phyloP scores from a whole-genome alignment of 1,140 invertebrate genomes.

The Aradophagus sp. region DNA sequence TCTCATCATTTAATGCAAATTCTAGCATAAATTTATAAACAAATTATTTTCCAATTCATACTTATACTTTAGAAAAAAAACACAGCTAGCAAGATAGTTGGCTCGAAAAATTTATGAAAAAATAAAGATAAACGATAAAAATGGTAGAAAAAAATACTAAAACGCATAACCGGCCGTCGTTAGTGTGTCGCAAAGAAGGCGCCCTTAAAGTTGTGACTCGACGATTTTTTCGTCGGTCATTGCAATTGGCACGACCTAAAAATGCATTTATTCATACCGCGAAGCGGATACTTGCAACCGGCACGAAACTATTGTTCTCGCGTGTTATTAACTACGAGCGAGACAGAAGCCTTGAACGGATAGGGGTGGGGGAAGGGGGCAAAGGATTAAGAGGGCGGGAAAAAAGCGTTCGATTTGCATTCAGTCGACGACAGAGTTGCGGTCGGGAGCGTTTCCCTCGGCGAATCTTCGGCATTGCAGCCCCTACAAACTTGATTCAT shows the following conservation, averaged over 20 bases:
- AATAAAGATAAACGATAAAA: too few relatives aligned
- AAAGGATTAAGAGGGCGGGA: constrained; percentile 7
- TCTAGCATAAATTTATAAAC: too few relatives aligned
- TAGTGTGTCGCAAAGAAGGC: constrained; percentile 17
- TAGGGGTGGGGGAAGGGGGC: too few relatives aligned
- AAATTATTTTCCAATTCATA: too few relatives aligned
- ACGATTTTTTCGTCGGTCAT: constrained; percentile 47
- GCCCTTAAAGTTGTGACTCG: constrained; percentile 49
- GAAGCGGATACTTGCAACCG: constrained; percentile 56
- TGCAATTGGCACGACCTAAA: constrained; percentile 52
- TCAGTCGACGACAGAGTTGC: constrained; percentile 13
- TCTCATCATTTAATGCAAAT: too few relatives aligned
- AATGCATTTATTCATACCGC: constrained; percentile 60
- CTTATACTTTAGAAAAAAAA: too few relatives aligned
- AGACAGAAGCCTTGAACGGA: too few relatives aligned
- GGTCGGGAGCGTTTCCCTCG: constrained; percentile 11
- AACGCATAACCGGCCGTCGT: too few relatives aligned
- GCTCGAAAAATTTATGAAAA: too few relatives aligned
- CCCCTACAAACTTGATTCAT: constrained; percentile 22
- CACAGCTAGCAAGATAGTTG: too few relatives aligned
- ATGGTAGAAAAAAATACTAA: too few relatives aligned
- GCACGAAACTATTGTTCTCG: constrained; percentile 56
- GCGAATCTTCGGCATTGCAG: constrained; percentile 32
- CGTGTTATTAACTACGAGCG: constrained; percentile 54
- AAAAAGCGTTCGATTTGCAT: constrained; percentile 54